Evolutionary conservation across 2,113 vertebrate species (phyloP).

Genomic region (Nesoenas mayeri): DNA sequence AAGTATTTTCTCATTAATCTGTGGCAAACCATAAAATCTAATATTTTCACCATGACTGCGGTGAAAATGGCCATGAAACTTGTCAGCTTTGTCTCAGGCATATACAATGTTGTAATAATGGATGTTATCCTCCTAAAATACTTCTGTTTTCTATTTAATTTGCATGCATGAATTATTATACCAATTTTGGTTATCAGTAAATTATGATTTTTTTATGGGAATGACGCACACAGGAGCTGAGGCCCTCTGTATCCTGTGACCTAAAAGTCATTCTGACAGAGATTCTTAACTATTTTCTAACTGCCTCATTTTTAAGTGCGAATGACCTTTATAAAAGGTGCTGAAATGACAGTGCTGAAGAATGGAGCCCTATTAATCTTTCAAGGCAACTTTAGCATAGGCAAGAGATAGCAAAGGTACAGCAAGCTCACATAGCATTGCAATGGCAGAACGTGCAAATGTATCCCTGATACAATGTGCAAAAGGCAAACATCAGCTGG

Average conservation of each 20-base stretch:
- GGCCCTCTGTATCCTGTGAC: not conserved
- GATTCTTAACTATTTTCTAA: conserved; percentile 34
- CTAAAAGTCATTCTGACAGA: conserved; percentile 42
- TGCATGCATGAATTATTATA: not conserved
- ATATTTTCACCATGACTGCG: conserved; percentile 29
- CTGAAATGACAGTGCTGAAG: conserved; percentile 43
- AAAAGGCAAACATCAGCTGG: not conserved
- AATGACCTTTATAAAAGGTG: conserved; percentile 42
- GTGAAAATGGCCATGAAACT: conserved; percentile 24
- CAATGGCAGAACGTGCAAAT: not conserved
- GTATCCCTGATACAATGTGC: not conserved
- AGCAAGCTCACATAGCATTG: not conserved
- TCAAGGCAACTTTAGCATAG: not conserved
- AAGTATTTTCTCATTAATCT: conserved; percentile 63
- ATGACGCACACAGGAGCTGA: not conserved
- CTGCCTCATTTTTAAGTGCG: not conserved
- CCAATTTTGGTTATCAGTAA: not conserved
- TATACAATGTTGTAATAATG: not conserved
- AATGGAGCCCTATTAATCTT: conserved; percentile 42
- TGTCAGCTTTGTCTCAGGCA: not conserved
- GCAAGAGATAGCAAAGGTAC: not conserved
- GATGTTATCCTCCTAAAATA: not conserved
- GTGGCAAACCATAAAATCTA: conserved; percentile 39
- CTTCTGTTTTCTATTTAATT: not conserved
- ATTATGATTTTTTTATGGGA: not conserved